Base-by-base conservation (phyloP, 2,888 invertebrate genomes). In the Dastarcus helophoroides region DNA sequence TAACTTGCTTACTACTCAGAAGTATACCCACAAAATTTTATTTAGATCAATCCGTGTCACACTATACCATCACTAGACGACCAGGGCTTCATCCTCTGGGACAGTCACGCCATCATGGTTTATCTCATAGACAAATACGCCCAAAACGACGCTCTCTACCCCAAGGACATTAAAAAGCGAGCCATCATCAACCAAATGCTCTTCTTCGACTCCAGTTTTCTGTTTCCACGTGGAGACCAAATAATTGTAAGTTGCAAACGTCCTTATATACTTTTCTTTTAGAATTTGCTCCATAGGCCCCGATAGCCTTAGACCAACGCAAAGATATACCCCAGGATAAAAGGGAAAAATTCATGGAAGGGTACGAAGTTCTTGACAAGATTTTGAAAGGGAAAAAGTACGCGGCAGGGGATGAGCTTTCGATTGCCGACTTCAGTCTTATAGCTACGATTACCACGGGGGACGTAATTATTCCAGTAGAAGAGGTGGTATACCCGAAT, bases 71-170 rank as follows among this genome's bases (percentile, higher is more conserved):
- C 32, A 1, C 22, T 32, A 9, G 32, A 26, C 5, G 68, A 66
- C 36, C 63, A 64, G 17, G 70, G 67, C 26, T 67, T 63, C 47
- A 32, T 61, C 67, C 33, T 51, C 10, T 62, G 32, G 48, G 58
- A 45, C 36, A 69, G 68, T 33, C 66, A 68, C 40, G 65, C 67
- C 1, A 69, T 69, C 19, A 51, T 55, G n/a, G 51, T 57, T 13
- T 69, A 67, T 42, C 53, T 73, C 40, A 63, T 63, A 2, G 54
- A 58, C 7, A 69, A 70, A 46, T 73, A 70, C 44, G 68, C 58
- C 1, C 58, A 63, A 27, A 54, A 60, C 38, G 67, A 69, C 43
- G 40, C 52, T 4, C 51, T 73, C 2, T 74, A 72, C 47, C 67
- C 72, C 0, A 64, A 62, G 41, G 68, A 73, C 39, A 45, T 63